Evolutionary conservation across 2,113 vertebrate species (phyloP), one percentile per base, ranked within the genome.

Genomic region (Coregonus clupeaformis): DNA sequence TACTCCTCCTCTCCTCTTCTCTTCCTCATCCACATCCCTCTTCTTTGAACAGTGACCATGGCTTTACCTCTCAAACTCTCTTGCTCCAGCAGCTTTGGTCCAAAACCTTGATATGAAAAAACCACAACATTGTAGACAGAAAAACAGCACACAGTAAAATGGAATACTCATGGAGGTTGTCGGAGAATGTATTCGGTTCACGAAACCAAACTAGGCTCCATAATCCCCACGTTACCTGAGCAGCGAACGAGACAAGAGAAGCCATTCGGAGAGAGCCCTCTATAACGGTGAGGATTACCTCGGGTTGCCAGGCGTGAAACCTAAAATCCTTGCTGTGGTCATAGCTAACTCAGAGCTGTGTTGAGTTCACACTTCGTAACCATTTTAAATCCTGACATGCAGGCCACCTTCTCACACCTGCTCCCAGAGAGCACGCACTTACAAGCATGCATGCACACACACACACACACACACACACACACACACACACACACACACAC

Each of bases 361-460:
- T 76, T 81, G 78, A 82, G 76, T 77, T 57, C 70, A 81, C 66
- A 78, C 74, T 70, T 81, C 14, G 71, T 42, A 42, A 12, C 7
- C 7, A 75, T 13, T 14, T 74, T 69, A 72, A 73, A 78, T 69
- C 73, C 77, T 89, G 90, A 89, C 86, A 80, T 82, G 88, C 72
- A 69, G 9, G 83, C 79, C 82, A 49, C 71, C 32, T 30, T 71
- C 73, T 66, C 73, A 82, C 89, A 91, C 86, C 89, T 89, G 87
- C 86, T 89, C 82, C 88, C 82, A 79, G 60, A 82, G 42, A 72
- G 73, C 52, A 20, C 12, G 42, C 74, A 71, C 63, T 16, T 66
- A 42, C 6, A 55, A 45, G 52, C 71, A 73, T 62, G 64, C 68
- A 74, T 27, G 22, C 72, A 65, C 69, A 6, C 20, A 5, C 55